phyloP scores from a whole-genome alignment of 2,797 vertebrate genomes.

The Phrynocephalus forsythii region DNA sequence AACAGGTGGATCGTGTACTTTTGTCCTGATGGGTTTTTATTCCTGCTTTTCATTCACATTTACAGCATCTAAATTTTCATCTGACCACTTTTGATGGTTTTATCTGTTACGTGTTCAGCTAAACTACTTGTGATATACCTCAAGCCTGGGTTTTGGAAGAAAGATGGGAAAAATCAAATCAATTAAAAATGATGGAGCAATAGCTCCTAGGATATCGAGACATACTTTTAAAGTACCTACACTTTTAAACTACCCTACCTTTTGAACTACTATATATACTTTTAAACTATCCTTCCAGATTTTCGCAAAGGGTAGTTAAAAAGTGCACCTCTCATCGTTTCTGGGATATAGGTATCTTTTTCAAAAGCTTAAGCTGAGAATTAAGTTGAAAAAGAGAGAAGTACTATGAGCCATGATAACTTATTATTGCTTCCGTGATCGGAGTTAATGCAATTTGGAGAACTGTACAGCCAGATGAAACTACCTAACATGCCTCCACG shows the following conservation, averaged over 20 bases:
- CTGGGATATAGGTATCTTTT: no score
- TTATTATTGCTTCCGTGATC: background rate
- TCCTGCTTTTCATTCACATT: no score
- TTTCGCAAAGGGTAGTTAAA: no score
- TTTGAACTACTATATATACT: no score
- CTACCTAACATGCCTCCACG: background rate
- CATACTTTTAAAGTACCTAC: no score
- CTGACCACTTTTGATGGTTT: background rate
- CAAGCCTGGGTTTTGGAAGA: background rate
- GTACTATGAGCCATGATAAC: no score
- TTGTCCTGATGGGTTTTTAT: no score
- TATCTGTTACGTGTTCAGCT: background rate
- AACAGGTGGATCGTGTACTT: no score
- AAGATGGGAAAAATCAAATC: background rate
- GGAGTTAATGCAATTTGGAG: background rate
- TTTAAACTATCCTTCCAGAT: no score
- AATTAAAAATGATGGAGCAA: background rate
- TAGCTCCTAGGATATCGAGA: background rate
- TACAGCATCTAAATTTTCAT: background rate
- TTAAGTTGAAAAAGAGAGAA: background rate
- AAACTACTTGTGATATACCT: background rate
- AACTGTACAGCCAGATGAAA: no score
- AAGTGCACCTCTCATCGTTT: no score
- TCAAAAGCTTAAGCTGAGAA: background rate
- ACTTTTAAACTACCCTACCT: no score